Base-by-base conservation (phyloP, 37 sponge, comb jelly and placozoan species). In the Haliclona indistincta region DNA sequence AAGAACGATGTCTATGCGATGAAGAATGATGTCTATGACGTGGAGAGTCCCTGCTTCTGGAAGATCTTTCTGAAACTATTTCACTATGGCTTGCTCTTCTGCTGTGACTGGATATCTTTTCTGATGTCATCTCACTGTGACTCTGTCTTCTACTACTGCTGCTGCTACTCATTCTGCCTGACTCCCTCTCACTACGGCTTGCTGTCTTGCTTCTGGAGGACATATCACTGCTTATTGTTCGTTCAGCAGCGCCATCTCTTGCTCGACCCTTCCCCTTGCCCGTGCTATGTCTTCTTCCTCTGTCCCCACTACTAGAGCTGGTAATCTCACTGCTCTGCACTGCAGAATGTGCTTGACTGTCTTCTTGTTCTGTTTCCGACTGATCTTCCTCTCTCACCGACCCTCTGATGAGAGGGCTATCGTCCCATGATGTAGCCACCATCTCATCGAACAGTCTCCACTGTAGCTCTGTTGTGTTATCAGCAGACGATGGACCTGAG, bases 371-470 rank as follows among this genome's bases (percentile, higher is more conserved):
- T 10, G 15, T 47, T 15, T 47, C 51, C 51, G 10, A 15, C 15
- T 47, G 15, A 47, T 25, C n/a, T 20, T 7, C 7, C n/a, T 58
- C n/a, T 58, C 60, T 58, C 60, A 25, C 23, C n/a, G 26, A 25
- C n/a, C 25, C 60, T 58, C 60, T 11, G 7, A 81, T 35, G 54
- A 64, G 63, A 25, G 73, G 72, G 25, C 65, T 62, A 43, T 64
- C 67, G 49, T 74, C 69, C 82, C 82, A 81, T 7, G 74, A 36
- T 29, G 75, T 65, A 3, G 83, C 15, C 26, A 68, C 70, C 38
- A 82, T 67, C 68, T 82, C 83, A 0, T 74, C 34, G 19, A 73
- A 63, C 4, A 81, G 43, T 41, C 56, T 64, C 74, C 63, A 51
- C 25, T 81, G 74, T 13, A 81, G 55, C 36, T n/a, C 61, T 2